Evolutionary conservation across 2,113 vertebrate species (phyloP), one percentile per base, ranked within the genome.

Genomic region (Varanus komodoensis): DNA sequence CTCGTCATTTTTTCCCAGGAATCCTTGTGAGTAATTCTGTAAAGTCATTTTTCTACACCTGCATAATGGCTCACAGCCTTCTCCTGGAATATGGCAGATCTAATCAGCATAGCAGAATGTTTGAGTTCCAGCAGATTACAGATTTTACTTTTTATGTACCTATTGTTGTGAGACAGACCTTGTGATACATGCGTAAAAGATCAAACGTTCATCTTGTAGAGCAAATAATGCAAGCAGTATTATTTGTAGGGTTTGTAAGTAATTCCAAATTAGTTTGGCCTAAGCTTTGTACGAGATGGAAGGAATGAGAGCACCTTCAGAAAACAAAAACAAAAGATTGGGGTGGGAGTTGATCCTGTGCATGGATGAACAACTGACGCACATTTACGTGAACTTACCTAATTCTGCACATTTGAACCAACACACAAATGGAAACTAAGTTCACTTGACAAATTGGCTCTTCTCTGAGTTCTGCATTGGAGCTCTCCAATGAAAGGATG

Each of bases 61-160:
- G 93, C 95, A 92, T 90, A 96, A 95, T 96, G 89, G 94, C 94
- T 91, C 94, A 96, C 95, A 96, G 94, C 94, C 96, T 95, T 94
- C 93, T 96, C 85, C 93, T 96, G 95, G 94, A 96, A 91, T 89
- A 83, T 83, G 67, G 89, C 86, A 84, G 91, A 50, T 81, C 91
- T 91, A 78, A 86, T 93, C 17, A 2, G 0, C 38, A 73, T 75
- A 92, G 79, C 64, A 91, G 52, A 91, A 23, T 23, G 48, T 32
- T 48, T 19, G 29, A 50, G 25, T 19, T 67, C 50, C 57, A 1
- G 48, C 19, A 11, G 83, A 73, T 4, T n/a, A 73, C 29, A 6
- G n/a, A 84, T 11, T 4, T 4, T 21, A 15, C 17, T 27, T 54
- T 52, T 15, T 8, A 0, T 3, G 1, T 48, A 68, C 34, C 34